Conservation (phyloP, 2,113 vertebrate genomes). For the Xiphias gladius region DNA sequence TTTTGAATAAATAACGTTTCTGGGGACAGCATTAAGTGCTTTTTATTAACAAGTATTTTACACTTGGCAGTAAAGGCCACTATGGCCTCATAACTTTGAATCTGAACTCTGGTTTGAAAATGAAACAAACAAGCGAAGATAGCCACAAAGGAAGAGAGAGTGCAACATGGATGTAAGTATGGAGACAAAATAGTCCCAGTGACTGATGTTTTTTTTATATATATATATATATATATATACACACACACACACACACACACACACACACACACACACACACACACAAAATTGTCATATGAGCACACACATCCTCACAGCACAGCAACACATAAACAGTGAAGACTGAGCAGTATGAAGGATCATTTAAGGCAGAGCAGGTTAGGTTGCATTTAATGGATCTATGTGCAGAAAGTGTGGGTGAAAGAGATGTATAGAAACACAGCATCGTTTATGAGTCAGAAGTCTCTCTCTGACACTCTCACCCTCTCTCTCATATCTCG, state of each 20-base stretch:
- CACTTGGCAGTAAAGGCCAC: not conserved
- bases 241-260: not conserved
- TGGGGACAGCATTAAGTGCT: not conserved
- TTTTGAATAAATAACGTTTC: too few relatives aligned
- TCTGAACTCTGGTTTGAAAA: not conserved
- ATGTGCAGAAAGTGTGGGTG: not conserved
- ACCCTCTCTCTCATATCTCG: not conserved
- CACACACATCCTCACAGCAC: not conserved
- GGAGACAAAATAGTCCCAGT: not conserved
- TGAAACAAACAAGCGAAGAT: not conserved
- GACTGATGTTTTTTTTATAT: not conserved
- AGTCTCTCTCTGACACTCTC: not conserved
- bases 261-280: not conserved
- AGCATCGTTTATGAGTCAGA: conserved; percentile 30
- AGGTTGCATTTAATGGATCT: conserved; percentile 3
- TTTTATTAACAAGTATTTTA: not conserved
- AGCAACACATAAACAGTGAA: not conserved
- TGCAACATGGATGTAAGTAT: not conserved
- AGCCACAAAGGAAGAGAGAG: not conserved
- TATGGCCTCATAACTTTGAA: not conserved
- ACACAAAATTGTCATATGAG: not conserved
- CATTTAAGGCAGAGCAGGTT: not conserved
- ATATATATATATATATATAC: not conserved
- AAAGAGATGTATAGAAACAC: conserved; percentile 7
- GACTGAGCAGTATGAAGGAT: not conserved